Base-by-base conservation (phyloP, 2,888 invertebrate species). In the Ceriagrion tenellum region DNA sequence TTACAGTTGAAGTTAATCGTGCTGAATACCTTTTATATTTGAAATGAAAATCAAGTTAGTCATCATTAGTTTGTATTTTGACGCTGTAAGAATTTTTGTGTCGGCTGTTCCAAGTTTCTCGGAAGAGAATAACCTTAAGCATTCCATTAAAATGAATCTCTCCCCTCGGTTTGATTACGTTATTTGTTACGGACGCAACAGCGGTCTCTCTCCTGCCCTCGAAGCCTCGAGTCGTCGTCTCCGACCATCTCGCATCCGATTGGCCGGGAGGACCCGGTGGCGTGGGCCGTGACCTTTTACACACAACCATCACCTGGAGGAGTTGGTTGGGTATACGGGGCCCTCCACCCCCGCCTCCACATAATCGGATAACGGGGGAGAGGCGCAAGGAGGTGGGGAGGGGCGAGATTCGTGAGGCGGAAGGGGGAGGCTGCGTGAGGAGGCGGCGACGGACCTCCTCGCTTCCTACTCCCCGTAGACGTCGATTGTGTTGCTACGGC, bases 281-380 rank as follows among this genome's bases (percentile, higher is more conserved):
- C 93, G 93, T 91, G 91, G 91, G 91, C 91, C 91, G 91, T 93
- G 69, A 55, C 55, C 63, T 47, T 69, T 93, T 93, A 47, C 47
- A 69, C 20, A 63, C 63, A 63, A 26, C 74, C 93, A 69, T 63
- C 93, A 63, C 91, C 91, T 30, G 10, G 3, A 59, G 63, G n/a
- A 59, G n/a, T n/a, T 10, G 55, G 13, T 35, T 10, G 69, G 1
- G 81, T 16, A 35, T 13, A 26, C 55, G 55, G 26, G 47, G n/a
- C 40, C 40, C 40, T 74, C 63, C 93, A 55, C 93, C 93, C 74
- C 93, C 93, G 74, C 93, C 12, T 69, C 69, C 69, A n/a, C 63
- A 63, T 93, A 93, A 93, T 74, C 69, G 69, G 93, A 74, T 16
- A 81, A 35, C 81, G 93, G 69, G 47, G 93, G 35, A 91, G 90